Evolutionary conservation across 2,888 invertebrate species (phyloP).

Genomic region (Ochlodes sylvanus): DNA sequence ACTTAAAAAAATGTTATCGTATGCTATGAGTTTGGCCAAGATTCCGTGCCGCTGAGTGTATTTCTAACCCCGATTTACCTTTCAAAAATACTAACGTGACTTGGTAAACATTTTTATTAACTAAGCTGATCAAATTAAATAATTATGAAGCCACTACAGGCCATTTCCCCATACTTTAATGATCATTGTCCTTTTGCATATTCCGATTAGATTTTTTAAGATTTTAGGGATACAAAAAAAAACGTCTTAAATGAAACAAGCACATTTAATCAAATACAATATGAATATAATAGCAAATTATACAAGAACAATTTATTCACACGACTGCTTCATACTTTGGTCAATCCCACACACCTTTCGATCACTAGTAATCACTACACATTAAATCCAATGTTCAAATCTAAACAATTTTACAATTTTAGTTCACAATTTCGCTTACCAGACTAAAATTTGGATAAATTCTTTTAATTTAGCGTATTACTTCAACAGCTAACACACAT

Average conservation of each 20-base stretch:
- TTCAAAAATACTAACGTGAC: no score
- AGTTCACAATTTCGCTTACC: slow-evolving; percentile 28
- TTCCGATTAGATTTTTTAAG: no score
- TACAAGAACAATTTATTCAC: slow-evolving; percentile 61
- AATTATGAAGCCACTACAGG: no score
- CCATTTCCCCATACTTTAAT: no score
- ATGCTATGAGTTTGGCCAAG: no score
- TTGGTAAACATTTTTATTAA: no score
- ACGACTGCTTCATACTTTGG: slow-evolving; percentile 57
- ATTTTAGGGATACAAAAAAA: slow-evolving; percentile 40
- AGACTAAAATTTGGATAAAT: slow-evolving; percentile 30
- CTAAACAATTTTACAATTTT: slow-evolving; percentile 16
- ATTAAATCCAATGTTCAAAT: slow-evolving; percentile 2
- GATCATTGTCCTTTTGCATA: no score
- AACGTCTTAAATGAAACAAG: slow-evolving; percentile 62
- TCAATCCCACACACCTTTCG: slow-evolving; percentile 49
- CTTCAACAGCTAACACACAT: slow-evolving; percentile 8
- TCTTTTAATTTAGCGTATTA: slow-evolving; percentile 13
- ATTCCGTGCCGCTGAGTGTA: no score
- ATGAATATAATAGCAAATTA: slow-evolving; percentile 63
- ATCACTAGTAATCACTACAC: slow-evolving; percentile 13
- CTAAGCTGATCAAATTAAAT: no score
- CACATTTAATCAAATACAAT: slow-evolving; percentile 67
- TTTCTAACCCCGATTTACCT: no score
- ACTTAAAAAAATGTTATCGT: no score